phyloP scores from a whole-genome alignment of 2,888 invertebrate genomes.

The Oscheius sp. region DNA sequence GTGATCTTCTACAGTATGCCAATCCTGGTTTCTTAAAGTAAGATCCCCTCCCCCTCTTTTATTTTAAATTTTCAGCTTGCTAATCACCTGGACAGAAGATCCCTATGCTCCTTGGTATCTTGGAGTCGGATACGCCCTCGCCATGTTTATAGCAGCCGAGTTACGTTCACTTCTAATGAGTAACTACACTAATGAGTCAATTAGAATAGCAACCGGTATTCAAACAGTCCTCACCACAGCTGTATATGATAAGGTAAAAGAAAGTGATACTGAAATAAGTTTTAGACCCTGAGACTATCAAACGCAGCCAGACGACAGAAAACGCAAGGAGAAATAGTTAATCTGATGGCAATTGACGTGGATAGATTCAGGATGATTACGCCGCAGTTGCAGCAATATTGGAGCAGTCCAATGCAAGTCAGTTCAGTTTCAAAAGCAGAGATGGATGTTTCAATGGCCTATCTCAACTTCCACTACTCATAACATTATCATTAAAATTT shows the following conservation, averaged over 20 bases:
- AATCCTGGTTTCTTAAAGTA: constrained; percentile 68
- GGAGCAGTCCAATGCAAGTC: constrained; percentile 67
- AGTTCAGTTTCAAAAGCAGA: too few relatives aligned
- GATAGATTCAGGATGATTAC: constrained; percentile 71
- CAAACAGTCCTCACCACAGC: constrained; percentile 64
- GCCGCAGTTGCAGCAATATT: constrained; percentile 67
- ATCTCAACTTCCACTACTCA: too few relatives aligned
- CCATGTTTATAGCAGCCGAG: constrained; percentile 57
- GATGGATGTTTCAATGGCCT: too few relatives aligned
- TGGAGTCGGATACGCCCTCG: constrained; percentile 60
- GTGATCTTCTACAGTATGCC: constrained; percentile 63
- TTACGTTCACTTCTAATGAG: constrained; percentile 50
- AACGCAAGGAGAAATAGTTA: constrained; percentile 75
- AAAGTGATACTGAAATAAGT: background rate
- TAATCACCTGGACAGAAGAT: constrained; percentile 66
- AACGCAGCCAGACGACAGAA: constrained; percentile 72
- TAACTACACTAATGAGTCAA: constrained; percentile 58
- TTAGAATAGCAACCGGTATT: constrained; percentile 61
- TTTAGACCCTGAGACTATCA: constrained; percentile 71
- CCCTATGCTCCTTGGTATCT: constrained; percentile 55
- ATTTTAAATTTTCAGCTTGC: constrained; percentile 38
- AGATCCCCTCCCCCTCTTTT: background rate
- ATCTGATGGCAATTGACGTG: constrained; percentile 74
- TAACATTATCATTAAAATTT: background rate
- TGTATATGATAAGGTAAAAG: constrained; percentile 70